Percentiles rank a stretch among this genome's conserved stretches.
These are phyloP conservation scores for Aleadryas rufinucha DNA, from an alignment of 2,113 vertebrate species.

Conservation along the genomic window DNA sequence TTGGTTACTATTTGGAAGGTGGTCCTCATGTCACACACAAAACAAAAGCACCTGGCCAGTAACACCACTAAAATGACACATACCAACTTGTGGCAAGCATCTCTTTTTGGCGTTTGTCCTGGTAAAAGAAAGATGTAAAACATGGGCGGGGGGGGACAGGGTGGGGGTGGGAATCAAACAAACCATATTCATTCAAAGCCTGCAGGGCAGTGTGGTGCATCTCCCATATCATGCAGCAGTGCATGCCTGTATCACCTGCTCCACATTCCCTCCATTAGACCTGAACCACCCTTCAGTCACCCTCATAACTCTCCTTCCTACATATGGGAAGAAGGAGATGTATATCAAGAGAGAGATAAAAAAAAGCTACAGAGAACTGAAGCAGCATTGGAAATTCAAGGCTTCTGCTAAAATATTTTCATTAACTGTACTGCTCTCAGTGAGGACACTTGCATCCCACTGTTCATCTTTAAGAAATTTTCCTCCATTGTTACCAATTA, in stretches of 20 bases:
- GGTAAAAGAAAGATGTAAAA: neutral
- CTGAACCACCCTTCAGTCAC: neutral
- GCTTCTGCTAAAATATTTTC: neutral
- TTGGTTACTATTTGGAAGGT: neutral
- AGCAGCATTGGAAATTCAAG: neutral
- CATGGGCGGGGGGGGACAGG: rapidly evolving
- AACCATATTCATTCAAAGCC: neutral
- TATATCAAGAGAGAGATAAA: neutral
- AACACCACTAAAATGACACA: neutral
- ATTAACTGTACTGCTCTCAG: neutral
- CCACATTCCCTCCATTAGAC: neutral
- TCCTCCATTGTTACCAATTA: neutral
- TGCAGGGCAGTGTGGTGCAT: neutral
- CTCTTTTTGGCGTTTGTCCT: neutral
- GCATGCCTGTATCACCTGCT: neutral
- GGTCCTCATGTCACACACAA: neutral
- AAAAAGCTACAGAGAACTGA: neutral
- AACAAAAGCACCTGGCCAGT: neutral
- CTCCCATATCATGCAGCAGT: neutral
- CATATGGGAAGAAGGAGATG: neutral
- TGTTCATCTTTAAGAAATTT: neutral
- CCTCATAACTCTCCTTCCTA: neutral
- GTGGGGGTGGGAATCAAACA: neutral
- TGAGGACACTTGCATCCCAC: neutral
- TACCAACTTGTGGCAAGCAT: neutral